These are phyloP conservation scores for Antennarius striatus DNA, from an alignment of 2,113 vertebrate genomes.

Conservation along the genomic window DNA sequence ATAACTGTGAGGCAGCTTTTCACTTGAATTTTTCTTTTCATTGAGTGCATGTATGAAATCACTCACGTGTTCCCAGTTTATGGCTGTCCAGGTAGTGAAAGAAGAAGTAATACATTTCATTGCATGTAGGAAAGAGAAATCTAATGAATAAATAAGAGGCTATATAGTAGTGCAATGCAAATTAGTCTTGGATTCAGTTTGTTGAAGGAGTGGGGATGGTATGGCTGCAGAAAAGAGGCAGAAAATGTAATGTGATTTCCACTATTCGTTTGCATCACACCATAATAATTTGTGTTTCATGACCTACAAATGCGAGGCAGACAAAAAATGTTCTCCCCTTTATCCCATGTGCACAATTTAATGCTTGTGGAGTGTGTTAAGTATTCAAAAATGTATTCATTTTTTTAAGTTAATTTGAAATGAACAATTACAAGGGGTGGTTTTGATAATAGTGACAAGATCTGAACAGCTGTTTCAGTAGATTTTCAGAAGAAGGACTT, in stretches of 20 bases:
- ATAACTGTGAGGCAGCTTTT: slow-evolving; percentile 18
- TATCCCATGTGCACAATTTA: slow-evolving; percentile 5
- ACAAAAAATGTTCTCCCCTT: slow-evolving; percentile 35
- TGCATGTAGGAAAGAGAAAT: slow-evolving; percentile 68
- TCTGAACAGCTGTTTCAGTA: slow-evolving; percentile 43
- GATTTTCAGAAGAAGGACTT: slow-evolving; percentile 41
- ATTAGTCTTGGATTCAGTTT: slow-evolving; percentile 79
- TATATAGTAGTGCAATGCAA: slow-evolving; percentile 75
- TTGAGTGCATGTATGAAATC: background rate
- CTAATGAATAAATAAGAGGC: slow-evolving; percentile 79
- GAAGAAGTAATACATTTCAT: slow-evolving; percentile 80
- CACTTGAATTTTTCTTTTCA: slow-evolving; percentile 35
- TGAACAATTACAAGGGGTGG: slow-evolving; percentile 12
- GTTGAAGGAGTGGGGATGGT: slow-evolving; percentile 72
- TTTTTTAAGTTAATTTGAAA: slow-evolving; percentile 48
- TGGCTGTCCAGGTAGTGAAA: slow-evolving; percentile 26
- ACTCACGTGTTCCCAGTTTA: no score
- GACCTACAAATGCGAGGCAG: slow-evolving; percentile 63
- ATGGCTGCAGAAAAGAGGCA: slow-evolving; percentile 61
- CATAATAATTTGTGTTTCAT: slow-evolving; percentile 75
- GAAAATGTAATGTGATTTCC: slow-evolving; percentile 69
- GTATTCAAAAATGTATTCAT: slow-evolving; percentile 9
- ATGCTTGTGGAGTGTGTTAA: background rate
- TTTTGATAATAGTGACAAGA: slow-evolving; percentile 30
- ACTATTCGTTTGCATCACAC: slow-evolving; percentile 59